Base-by-base conservation (phyloP, 2,888 invertebrate species). In the Sepiola atlantica region DNA sequence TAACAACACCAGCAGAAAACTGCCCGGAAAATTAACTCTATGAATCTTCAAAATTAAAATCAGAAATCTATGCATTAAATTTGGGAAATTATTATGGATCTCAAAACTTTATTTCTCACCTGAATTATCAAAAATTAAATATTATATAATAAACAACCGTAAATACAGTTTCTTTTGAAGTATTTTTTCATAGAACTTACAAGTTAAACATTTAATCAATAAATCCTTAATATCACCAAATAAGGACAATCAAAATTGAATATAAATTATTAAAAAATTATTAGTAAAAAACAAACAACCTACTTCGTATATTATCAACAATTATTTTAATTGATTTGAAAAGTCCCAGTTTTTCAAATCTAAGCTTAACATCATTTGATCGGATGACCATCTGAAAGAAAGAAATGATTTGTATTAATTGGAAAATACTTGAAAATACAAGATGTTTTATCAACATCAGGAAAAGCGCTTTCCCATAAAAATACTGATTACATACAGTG, bases 291-390 rank as follows among this genome's bases (percentile, higher is more conserved):
- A 61, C 0, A 28, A 21, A 77, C 21, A 61, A 21, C 94, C 28
- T 94, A 96, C 99, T 99, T 94, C 98, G 98, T 94, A 98, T 98
- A 14, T 99, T 98, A 97, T 99, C 99, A 95, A 99, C 98, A 95
- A 98, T 98, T 35, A 99, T 98, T 8, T 98, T 98, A 94, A 99
- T 98, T 96, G 98, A 98, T 95, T 98, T 98, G 97, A 99, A 99
- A 96, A 99, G 98, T 14, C 99, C 99, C 96, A 99, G 98, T 94
- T 98, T 98, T 96, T 98, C 98, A 94, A 99, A 97, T 95, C 98
- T 98, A 35, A 98, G 98, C 94, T 98, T 98, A 24, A 98, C 98
- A 97, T 98, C 97, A 94, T 98, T 97, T 92, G 97, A 97, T 96
- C 97, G 97, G 91, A 97, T 95, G 28, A 98, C 97, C 96, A 98